A percentile compares a stretch with the other conserved stretches of the same genome.
Conservation (phyloP, 2,113 vertebrate species). For the Percina caprodes region DNA sequence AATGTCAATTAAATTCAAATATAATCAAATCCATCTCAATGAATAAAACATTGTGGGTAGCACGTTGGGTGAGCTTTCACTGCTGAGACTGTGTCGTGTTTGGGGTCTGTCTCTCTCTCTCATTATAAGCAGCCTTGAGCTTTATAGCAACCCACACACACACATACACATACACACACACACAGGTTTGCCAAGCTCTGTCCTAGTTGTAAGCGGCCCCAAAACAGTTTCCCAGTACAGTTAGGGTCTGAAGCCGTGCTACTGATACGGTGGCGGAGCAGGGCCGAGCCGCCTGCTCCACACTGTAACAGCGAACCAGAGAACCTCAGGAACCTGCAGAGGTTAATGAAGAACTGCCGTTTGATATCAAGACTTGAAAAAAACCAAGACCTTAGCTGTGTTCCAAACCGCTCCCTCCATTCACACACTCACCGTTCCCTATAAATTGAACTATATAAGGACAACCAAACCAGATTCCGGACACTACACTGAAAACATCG, state of each 20-base stretch:
- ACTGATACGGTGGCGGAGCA: conserved; percentile 50
- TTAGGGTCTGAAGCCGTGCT: conserved; percentile 59
- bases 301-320: neutral
- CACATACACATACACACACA: conserved; percentile 13
- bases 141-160: conserved; percentile 29
- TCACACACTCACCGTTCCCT: too few species aligned
- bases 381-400: too few species aligned
- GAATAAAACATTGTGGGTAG: conserved; percentile 74
- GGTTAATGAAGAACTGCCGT: neutral
- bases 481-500: too few species aligned
- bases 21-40: conserved; percentile 70
- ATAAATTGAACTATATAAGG: too few species aligned
- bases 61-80: conserved; percentile 58
- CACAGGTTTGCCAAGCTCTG: conserved; percentile 28
- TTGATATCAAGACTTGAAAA: neutral
- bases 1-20: conserved; percentile 73
- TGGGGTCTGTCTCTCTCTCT: conserved; percentile 25
- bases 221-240: conserved; percentile 56
- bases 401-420: too few species aligned
- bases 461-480: too few species aligned
- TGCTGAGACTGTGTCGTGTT: conserved; percentile 44
- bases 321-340: conserved; percentile 1
- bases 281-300: conserved; percentile 34
- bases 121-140: conserved; percentile 58
- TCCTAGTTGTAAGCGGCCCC: conserved; percentile 47